Conservation (phyloP, 1,140 invertebrate species). For the Drosophila mayri region DNA sequence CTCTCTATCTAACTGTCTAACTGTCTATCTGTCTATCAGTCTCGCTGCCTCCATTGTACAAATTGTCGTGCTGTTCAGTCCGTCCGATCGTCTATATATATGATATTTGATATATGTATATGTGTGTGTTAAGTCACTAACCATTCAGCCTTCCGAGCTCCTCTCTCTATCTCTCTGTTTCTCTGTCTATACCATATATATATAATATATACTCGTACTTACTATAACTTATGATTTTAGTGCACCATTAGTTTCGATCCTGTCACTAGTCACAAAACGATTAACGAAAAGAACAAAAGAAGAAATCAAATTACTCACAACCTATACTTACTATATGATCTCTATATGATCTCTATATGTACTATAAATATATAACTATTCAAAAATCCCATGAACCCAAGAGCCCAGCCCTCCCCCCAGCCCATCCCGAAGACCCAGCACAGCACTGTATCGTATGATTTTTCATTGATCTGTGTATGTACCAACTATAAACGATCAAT, state of each 20-base stretch:
- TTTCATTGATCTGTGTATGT: slow-evolving; percentile 36
- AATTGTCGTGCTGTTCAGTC: slow-evolving; percentile 41
- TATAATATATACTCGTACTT: slow-evolving; percentile 38
- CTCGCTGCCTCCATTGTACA: slow-evolving; percentile 32
- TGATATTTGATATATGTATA: neutral
- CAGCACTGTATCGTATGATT: slow-evolving; percentile 44
- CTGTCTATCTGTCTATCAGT: slow-evolving; percentile 1
- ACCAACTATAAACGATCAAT: slow-evolving; percentile 30
- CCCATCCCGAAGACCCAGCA: slow-evolving; percentile 22
- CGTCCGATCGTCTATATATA: slow-evolving; percentile 4
- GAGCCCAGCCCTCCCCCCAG: neutral
- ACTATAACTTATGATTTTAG: slow-evolving; percentile 51
- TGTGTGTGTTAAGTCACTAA: slow-evolving; percentile 23
- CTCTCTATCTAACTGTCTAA: slow-evolving; percentile 6
- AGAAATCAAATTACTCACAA: slow-evolving; percentile 54
- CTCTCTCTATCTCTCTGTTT: slow-evolving; percentile 16
- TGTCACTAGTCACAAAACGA: slow-evolving; percentile 46
- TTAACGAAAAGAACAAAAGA: slow-evolving; percentile 49
- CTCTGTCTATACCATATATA: slow-evolving; percentile 21
- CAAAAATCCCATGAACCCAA: neutral
- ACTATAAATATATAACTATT: slow-evolving; percentile 23
- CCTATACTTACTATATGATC: slow-evolving; percentile 30
- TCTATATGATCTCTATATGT: slow-evolving; percentile 15
- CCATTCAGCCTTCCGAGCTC: slow-evolving; percentile 43
- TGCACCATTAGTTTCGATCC: slow-evolving; percentile 51